Percentiles rank a stretch among this genome's conserved stretches.
phyloP scores from a whole-genome alignment of 2,888 invertebrate genomes.

The Campopleginae sp. region DNA sequence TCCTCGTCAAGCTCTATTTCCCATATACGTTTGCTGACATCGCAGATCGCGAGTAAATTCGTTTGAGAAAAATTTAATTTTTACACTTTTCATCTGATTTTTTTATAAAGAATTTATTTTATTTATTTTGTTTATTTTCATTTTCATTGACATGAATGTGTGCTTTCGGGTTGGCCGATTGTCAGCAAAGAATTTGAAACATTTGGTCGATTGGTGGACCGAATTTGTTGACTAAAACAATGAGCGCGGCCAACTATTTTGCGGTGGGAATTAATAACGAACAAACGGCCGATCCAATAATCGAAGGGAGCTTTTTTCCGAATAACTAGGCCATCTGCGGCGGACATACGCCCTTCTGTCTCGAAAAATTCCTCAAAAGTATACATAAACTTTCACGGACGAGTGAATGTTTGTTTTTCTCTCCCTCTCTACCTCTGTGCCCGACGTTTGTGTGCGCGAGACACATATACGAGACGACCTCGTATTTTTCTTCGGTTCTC shows the following conservation, averaged over 20 bases:
- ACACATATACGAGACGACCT: conserved; percentile 40
- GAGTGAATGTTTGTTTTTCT: conserved; percentile 33
- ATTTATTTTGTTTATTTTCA: too few species aligned
- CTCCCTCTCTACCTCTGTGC: not conserved
- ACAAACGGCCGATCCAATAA: not conserved
- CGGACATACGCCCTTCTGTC: conserved; percentile 16
- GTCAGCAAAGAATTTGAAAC: not conserved
- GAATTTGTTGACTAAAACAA: not conserved
- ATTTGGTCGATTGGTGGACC: not conserved
- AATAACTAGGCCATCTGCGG: conserved; percentile 11
- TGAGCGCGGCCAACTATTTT: not conserved
- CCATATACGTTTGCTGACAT: conserved; percentile 46
- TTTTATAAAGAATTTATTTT: not conserved
- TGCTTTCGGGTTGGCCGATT: not conserved
- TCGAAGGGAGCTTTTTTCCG: not conserved
- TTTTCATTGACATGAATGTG: too few species aligned
- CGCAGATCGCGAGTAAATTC: conserved; percentile 1
- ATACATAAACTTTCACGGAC: conserved; percentile 55
- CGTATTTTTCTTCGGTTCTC: conserved; percentile 45
- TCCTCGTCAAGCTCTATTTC: conserved; percentile 60
- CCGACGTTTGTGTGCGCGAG: not conserved
- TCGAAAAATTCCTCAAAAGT: conserved; percentile 24
- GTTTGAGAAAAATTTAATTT: not conserved
- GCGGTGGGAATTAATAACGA: not conserved
- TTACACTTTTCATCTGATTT: not conserved